These are phyloP conservation scores for Latheticus oryzae DNA, from an alignment of 2,888 invertebrate genomes.

Conservation along the genomic window DNA sequence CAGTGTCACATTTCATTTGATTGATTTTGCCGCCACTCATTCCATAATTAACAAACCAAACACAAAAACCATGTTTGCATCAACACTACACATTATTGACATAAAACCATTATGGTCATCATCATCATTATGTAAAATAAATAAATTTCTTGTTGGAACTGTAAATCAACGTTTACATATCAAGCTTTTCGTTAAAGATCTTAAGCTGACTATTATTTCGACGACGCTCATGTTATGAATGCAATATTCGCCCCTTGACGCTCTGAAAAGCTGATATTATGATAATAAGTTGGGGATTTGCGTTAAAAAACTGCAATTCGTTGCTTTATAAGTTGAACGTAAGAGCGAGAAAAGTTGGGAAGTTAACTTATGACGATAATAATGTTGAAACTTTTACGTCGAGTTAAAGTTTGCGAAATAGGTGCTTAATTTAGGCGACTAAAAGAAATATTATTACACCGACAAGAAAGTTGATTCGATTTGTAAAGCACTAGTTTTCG, in stretches of 20 bases:
- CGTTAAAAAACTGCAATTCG: constrained; percentile 44
- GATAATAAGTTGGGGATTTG: constrained; percentile 50
- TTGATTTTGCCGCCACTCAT: constrained; percentile 39
- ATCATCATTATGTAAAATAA: constrained; percentile 3
- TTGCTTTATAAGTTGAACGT: constrained; percentile 33
- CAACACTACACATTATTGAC: constrained; percentile 28
- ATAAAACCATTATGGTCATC: constrained; percentile 28
- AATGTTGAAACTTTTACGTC: constrained; percentile 46
- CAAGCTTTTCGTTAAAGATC: constrained; percentile 12
- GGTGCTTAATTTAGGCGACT: constrained; percentile 35
- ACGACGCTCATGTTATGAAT: constrained; percentile 46
- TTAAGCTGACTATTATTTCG: constrained; percentile 40
- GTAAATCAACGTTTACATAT: constrained; percentile 18
- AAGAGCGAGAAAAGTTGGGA: constrained; percentile 36
- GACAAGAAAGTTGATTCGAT: constrained; percentile 13
- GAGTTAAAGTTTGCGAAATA: constrained; percentile 36
- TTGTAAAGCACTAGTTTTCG: constrained; percentile 15
- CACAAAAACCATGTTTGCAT: constrained; percentile 40
- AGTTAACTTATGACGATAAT: constrained; percentile 46
- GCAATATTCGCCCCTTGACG: constrained; percentile 49
- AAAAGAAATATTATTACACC: constrained; percentile 29
- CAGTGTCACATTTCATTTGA: constrained; percentile 42
- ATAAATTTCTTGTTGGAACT: constrained; percentile 13
- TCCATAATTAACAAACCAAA: constrained; percentile 43
- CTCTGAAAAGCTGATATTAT: constrained; percentile 49